Conservation (phyloP, 2,888 invertebrate species). For the Podabrus alpinus region DNA sequence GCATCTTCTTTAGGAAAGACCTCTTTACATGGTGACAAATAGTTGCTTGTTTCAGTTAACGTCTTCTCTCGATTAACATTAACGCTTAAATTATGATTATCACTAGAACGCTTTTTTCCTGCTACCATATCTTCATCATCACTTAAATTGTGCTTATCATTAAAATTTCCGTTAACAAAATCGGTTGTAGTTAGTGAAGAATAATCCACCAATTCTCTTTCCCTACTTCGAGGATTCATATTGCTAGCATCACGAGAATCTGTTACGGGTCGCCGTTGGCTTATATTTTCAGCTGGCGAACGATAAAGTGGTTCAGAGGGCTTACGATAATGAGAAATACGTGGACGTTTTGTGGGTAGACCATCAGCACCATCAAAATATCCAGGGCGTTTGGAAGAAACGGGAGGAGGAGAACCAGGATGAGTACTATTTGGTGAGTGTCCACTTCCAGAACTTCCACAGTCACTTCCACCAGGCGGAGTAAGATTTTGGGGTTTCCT, state of each 20-base stretch:
- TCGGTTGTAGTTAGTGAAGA: conserved; percentile 32
- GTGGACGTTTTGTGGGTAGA: conserved; percentile 73
- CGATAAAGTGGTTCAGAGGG: conserved; percentile 55
- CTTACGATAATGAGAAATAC: conserved; percentile 84
- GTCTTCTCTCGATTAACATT: conserved; percentile 46
- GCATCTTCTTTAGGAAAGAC: conserved; percentile 19
- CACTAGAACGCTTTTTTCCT: conserved; percentile 48
- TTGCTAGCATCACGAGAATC: conserved; percentile 56
- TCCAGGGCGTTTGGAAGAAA: conserved; percentile 64
- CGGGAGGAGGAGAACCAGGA: conserved; percentile 68
- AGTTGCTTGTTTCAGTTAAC: conserved; percentile 13
- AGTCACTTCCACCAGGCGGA: conserved; percentile 85
- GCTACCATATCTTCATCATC: conserved; percentile 44
- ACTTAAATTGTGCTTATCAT: conserved; percentile 45
- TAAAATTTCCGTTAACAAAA: conserved; percentile 44
- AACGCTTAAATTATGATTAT: conserved; percentile 52
- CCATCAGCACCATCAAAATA: conserved; percentile 65
- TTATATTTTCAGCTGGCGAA: conserved; percentile 55
- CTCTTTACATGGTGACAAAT: conserved; percentile 31
- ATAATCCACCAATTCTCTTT: conserved; percentile 36
- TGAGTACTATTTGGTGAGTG: conserved; percentile 78
- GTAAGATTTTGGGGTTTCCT: conserved; percentile 91
- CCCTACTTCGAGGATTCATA: conserved; percentile 57
- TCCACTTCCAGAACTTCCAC: conserved; percentile 74
- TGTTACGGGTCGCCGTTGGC: conserved; percentile 51